These are phyloP conservation scores for Toxotes chatareus DNA, from an alignment of 2,113 vertebrate species.

Conservation along the genomic window DNA sequence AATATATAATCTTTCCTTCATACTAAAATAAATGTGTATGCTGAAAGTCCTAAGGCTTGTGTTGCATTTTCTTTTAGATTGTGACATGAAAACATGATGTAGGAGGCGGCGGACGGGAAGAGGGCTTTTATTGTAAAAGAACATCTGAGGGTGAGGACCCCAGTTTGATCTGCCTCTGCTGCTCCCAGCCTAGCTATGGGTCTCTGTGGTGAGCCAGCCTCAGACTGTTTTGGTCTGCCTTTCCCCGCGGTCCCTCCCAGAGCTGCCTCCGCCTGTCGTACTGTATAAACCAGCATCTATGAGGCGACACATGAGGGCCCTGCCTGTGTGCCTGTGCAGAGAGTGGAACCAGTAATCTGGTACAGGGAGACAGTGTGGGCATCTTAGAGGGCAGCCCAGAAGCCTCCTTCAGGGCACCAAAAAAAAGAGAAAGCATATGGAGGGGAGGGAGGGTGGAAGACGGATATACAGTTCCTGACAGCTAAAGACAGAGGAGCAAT, in stretches of 20 bases:
- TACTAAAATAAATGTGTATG: not conserved
- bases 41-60: not conserved
- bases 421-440: slow-evolving; percentile 44
- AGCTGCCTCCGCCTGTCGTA: slow-evolving; percentile 53
- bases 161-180: slow-evolving; percentile 34
- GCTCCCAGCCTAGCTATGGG: slow-evolving; percentile 27
- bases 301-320: slow-evolving; percentile 35
- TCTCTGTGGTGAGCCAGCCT: slow-evolving; percentile 7
- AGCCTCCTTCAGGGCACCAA: slow-evolving; percentile 20
- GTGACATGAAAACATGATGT: slow-evolving; percentile 3
- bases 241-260: slow-evolving; percentile 41
- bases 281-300: slow-evolving; percentile 56
- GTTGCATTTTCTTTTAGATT: not conserved
- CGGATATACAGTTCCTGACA: not conserved
- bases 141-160: slow-evolving; percentile 65
- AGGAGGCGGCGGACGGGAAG: slow-evolving; percentile 6
- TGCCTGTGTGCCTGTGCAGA: slow-evolving; percentile 8
- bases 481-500: not conserved
- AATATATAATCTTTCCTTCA: not conserved
- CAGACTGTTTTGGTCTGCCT: slow-evolving; percentile 22
- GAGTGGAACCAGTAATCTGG: not conserved
- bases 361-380: not conserved
- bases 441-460: not conserved
- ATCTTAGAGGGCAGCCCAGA: slow-evolving; percentile 17
- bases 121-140: slow-evolving; percentile 64